phyloP scores from a whole-genome alignment of 1,140 invertebrate species.

The Penaeus vannamei region DNA sequence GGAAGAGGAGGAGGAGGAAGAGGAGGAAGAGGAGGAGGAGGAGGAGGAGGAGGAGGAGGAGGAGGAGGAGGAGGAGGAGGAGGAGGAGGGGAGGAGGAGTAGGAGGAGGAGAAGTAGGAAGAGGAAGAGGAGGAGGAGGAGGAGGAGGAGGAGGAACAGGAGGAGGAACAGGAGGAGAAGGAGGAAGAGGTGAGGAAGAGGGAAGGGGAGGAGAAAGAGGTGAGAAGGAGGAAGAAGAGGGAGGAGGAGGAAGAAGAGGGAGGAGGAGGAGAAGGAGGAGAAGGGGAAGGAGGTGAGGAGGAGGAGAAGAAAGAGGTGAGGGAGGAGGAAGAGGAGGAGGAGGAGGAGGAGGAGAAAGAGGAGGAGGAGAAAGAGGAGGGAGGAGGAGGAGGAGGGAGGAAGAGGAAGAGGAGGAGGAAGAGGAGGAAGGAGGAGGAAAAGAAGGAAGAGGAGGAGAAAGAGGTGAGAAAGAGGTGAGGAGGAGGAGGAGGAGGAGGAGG shows the following conservation, averaged over 20 bases:
- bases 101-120: background rate
- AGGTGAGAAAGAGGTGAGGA: background rate
- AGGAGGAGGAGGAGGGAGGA: background rate
- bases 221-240: background rate
- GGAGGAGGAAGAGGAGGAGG: slow-evolving; percentile 5
- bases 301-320: background rate
- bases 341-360: background rate
- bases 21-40: background rate
- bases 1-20: too few species aligned
- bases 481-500: background rate
- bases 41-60: background rate
- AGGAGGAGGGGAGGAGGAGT: background rate
- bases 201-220: background rate
- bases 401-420: background rate
- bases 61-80: background rate
- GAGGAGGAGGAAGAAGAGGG: background rate
- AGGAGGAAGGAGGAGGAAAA: background rate
- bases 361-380: background rate
- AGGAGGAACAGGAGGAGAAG: background rate
- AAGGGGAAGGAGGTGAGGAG: background rate
- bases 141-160: background rate
- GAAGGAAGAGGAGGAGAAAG: background rate
- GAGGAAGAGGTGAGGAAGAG: background rate
- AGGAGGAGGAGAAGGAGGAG: background rate
- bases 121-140: background rate